Evolutionary conservation across 2,113 vertebrate species (phyloP).

Genomic region (Sitta europaea): DNA sequence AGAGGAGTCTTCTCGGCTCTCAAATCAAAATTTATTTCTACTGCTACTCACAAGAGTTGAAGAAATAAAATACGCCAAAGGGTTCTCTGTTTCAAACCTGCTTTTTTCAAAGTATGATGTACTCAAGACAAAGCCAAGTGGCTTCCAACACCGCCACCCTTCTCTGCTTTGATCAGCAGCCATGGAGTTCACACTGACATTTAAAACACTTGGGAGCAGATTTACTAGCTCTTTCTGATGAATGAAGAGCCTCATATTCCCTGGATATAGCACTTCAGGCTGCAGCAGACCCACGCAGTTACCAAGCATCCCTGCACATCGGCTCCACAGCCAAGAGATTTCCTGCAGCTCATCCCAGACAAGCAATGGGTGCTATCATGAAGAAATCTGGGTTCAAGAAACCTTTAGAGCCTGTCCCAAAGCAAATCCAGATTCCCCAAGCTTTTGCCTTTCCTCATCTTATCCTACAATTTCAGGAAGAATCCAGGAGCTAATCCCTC

Average conservation of each 20-base stretch:
- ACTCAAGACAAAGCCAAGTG: accelerated
- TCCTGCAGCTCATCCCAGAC: neutral
- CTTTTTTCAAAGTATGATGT: neutral
- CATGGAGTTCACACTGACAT: neutral
- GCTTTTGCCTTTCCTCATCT: neutral
- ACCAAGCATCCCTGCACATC: accelerated
- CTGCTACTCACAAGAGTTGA: neutral
- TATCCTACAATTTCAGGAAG: neutral
- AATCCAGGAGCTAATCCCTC: neutral
- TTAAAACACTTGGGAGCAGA: neutral
- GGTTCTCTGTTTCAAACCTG: neutral
- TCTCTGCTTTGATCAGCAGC: neutral
- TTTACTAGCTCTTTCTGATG: neutral
- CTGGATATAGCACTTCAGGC: neutral
- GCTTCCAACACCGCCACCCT: neutral
- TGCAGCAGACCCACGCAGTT: neutral
- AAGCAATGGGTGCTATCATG: accelerated
- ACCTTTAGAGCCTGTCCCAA: neutral
- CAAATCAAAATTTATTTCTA: neutral
- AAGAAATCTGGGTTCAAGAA: neutral
- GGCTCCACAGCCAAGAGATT: neutral
- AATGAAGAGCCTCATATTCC: neutral
- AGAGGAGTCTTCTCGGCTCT: neutral
- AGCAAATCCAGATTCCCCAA: neutral
- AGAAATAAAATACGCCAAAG: neutral